Percentiles rank a stretch among this genome's conserved stretches.
These are phyloP conservation scores for Dromiciops gliroides DNA, from an alignment of 2,113 vertebrate genomes.

Conservation along the genomic window DNA sequence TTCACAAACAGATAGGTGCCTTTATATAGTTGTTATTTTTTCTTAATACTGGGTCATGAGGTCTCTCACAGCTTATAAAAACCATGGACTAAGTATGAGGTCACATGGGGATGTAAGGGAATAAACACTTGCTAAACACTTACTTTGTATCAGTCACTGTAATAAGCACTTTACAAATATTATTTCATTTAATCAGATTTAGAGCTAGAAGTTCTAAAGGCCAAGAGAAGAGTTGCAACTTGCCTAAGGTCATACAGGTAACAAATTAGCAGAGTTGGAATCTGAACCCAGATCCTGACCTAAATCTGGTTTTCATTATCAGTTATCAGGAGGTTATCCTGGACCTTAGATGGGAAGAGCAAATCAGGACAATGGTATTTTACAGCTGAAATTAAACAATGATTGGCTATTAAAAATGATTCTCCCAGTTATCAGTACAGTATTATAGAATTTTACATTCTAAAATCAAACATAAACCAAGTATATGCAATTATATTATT, in stretches of 20 bases:
- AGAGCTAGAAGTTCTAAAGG: neutral
- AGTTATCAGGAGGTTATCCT: neutral
- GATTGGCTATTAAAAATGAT: neutral
- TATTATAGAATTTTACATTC: neutral
- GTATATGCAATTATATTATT: neutral
- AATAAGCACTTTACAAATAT: neutral
- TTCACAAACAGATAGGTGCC: neutral
- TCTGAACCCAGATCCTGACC: neutral
- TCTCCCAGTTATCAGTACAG: neutral
- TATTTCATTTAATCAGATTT: neutral
- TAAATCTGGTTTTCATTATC: neutral
- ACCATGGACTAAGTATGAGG: neutral
- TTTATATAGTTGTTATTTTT: neutral
- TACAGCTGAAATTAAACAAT: constrained; percentile 43
- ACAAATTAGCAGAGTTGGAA: neutral
- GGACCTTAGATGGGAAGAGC: neutral
- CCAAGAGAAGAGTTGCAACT: neutral
- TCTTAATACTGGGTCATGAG: neutral
- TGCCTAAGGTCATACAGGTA: neutral
- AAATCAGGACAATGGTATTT: neutral
- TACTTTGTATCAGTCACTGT: neutral
- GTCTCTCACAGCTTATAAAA: neutral
- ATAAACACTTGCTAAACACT: neutral
- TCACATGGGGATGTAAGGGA: neutral
- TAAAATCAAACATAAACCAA: neutral